Conservation (phyloP, 2,888 invertebrate genomes). For the Adineta ricciae region DNA sequence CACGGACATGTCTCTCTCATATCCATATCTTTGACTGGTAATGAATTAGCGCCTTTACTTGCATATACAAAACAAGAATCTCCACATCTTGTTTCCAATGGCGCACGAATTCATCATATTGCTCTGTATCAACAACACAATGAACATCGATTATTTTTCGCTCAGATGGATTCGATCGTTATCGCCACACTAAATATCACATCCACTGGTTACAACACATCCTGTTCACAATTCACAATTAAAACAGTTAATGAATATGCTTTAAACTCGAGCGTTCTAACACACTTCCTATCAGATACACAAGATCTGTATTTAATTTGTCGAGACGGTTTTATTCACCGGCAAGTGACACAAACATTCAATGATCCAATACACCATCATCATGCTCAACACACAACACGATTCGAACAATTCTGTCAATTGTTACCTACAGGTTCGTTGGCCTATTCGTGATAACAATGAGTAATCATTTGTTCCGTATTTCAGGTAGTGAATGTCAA, state of each 20-base stretch:
- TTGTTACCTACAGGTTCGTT: not conserved
- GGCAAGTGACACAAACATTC: not conserved
- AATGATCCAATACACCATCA: not conserved
- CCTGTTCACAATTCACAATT: constrained; percentile 14
- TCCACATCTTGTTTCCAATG: constrained; percentile 15
- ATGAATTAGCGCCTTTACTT: constrained; percentile 9
- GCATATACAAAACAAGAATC: constrained; percentile 22
- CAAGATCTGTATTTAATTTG: constrained; percentile 15
- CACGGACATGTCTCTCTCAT: constrained; percentile 10
- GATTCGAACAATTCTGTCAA: constrained; percentile 22
- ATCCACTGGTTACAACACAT: constrained; percentile 13
- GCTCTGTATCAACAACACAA: constrained; percentile 13
- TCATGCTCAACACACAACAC: constrained; percentile 4
- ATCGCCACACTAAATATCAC: not conserved
- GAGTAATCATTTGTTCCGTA: not conserved
- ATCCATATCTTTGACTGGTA: constrained; percentile 1
- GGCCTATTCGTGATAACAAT: not conserved
- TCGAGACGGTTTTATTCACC: constrained; percentile 1
- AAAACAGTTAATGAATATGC: constrained; percentile 23
- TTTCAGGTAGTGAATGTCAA: constrained; percentile 19
- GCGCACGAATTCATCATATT: constrained; percentile 16
- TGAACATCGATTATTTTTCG: constrained; percentile 17
- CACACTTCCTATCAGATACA: not conserved
- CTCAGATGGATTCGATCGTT: constrained; percentile 17
- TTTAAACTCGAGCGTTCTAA: not conserved